Conservation (phyloP, 2,797 vertebrate genomes). For the Neomorphus geoffroyi region DNA sequence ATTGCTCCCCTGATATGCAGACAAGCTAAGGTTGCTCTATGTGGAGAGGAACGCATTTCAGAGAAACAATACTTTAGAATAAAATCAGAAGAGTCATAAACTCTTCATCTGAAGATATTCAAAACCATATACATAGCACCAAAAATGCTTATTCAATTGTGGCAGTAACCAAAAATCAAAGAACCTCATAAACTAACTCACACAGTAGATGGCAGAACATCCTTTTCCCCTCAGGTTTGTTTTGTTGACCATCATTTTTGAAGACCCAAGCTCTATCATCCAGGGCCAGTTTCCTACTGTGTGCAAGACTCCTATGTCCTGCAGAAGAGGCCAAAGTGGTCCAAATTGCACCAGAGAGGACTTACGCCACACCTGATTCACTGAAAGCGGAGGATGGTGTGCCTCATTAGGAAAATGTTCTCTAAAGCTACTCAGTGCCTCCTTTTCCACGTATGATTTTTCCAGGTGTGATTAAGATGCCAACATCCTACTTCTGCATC, state of each 20-base stretch:
- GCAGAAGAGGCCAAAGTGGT: not conserved
- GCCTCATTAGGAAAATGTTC: not conserved
- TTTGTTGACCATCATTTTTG: not conserved
- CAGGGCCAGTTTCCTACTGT: not conserved
- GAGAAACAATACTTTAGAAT: not conserved
- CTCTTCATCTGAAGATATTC: not conserved
- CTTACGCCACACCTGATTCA: not conserved
- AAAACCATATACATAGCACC: not conserved
- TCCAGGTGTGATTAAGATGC: not conserved
- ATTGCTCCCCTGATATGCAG: not conserved
- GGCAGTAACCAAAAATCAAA: not conserved
- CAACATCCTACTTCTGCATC: not conserved
- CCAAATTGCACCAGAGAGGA: not conserved
- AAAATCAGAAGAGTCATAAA: not conserved
- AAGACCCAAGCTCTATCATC: not conserved
- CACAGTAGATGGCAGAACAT: not conserved
- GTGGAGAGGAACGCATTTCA: not conserved
- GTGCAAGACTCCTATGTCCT: fast-evolving
- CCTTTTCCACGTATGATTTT: not conserved
- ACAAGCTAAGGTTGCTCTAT: not conserved
- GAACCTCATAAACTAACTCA: not conserved
- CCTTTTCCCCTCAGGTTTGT: not conserved
- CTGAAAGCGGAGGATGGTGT: not conserved
- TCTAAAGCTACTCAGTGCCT: not conserved
- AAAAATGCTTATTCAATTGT: not conserved